These are phyloP conservation scores for Cheirogaleus medius DNA, from an alignment of 2,113 vertebrate genomes.

Conservation along the genomic window DNA sequence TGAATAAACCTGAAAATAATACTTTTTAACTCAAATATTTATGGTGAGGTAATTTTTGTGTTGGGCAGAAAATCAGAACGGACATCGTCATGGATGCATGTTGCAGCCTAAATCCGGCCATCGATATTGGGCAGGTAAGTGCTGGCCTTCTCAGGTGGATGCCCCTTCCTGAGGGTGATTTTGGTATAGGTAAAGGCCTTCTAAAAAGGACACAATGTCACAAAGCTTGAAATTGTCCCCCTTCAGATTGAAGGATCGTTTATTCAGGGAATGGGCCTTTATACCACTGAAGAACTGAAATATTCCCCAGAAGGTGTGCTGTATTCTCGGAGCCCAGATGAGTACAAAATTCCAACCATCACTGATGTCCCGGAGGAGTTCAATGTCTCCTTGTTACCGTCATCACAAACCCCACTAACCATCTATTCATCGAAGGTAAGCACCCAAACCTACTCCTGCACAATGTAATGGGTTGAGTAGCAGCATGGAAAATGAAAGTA, in stretches of 20 bases:
- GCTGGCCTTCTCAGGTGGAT: too few relatives aligned
- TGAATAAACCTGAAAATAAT: not conserved
- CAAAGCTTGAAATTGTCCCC: not conserved
- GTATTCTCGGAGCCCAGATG: constrained; percentile 87
- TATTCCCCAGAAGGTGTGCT: constrained; percentile 89
- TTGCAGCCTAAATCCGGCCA: constrained; percentile 91
- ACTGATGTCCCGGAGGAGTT: constrained; percentile 89
- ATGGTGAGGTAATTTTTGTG: not conserved
- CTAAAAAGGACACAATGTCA: not conserved
- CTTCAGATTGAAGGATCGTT: constrained; percentile 91
- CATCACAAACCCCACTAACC: constrained; percentile 84
- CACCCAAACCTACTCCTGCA: accelerated
- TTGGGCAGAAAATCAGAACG: constrained; percentile 88
- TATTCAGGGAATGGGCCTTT: constrained; percentile 91
- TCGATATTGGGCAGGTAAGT: constrained; percentile 93
- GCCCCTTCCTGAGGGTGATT: not conserved
- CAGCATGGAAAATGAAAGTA: not conserved
- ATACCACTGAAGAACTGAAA: constrained; percentile 90
- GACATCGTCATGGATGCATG: constrained; percentile 90
- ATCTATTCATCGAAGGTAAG: constrained; percentile 94
- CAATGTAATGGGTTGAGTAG: accelerated
- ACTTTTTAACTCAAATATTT: constrained; percentile 17
- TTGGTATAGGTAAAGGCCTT: not conserved
- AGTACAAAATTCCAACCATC: constrained; percentile 89
- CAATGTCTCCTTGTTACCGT: constrained; percentile 85